phyloP scores from a whole-genome alignment of 2,888 invertebrate species.

The Eupithecia dodoneata region DNA sequence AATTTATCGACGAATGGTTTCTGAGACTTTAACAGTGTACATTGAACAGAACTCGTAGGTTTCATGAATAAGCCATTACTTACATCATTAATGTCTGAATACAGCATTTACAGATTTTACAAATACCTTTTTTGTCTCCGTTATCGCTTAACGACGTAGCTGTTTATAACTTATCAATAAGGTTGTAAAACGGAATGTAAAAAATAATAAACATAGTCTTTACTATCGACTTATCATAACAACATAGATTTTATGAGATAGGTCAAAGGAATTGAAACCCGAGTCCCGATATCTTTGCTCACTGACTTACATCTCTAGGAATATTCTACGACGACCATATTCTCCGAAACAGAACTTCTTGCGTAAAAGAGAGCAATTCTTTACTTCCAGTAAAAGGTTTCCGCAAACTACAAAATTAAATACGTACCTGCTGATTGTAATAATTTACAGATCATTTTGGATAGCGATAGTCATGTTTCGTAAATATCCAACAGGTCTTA shows the following conservation, averaged over 20 bases:
- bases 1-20: not conserved
- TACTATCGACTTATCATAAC: not conserved
- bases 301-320: not conserved
- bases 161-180: not conserved
- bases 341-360: not conserved
- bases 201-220: not conserved
- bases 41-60: conserved; percentile 3
- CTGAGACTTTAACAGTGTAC: not conserved
- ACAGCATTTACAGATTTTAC: conserved; percentile 4
- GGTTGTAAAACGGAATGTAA: not conserved
- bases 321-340: not conserved
- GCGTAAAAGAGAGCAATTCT: not conserved
- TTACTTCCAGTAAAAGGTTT: not conserved
- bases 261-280: not conserved
- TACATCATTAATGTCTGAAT: conserved; percentile 21
- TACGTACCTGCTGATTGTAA: not conserved
- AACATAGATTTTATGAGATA: not conserved
- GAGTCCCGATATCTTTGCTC: not conserved
- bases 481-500: not conserved
- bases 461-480: not conserved
- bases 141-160: not conserved
- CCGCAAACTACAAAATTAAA: not conserved
- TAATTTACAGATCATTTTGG: not conserved
- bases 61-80: conserved; percentile 17
- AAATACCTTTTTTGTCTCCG: not conserved